phyloP scores from a whole-genome alignment of 1,140 invertebrate species.

The Heliconius eleuchia region DNA sequence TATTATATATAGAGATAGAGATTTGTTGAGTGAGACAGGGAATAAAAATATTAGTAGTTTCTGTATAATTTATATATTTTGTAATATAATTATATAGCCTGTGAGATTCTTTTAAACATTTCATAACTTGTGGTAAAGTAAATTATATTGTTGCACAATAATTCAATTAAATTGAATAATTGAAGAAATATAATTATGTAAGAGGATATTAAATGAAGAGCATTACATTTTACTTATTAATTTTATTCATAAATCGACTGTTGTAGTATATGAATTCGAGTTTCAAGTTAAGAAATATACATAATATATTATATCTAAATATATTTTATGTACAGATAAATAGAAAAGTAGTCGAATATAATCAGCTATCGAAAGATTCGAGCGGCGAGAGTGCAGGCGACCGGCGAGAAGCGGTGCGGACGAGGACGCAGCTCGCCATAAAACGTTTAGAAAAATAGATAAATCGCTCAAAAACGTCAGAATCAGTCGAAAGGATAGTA shows the following conservation, averaged over 20 bases:
- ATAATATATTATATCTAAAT: conserved; percentile 81
- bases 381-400: conserved; percentile 79
- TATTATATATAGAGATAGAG: no score
- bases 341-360: conserved; percentile 80
- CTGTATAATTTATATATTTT: conserved; percentile 4
- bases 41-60: conserved; percentile 3
- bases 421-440: conserved; percentile 77
- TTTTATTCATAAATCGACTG: conserved; percentile 79
- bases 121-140: not conserved
- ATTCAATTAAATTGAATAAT: not conserved
- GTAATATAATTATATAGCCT: not conserved
- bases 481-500: conserved; percentile 77
- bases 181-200: conserved; percentile 1
- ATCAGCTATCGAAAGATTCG: conserved; percentile 78
- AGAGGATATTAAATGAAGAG: conserved; percentile 8
- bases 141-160: not conserved
- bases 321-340: conserved; percentile 81
- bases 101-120: not conserved
- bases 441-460: conserved; percentile 81
- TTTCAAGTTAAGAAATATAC: conserved; percentile 80
- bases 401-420: conserved; percentile 76
- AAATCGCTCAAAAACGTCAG: conserved; percentile 81
- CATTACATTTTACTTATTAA: conserved; percentile 37
- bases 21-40: not conserved
- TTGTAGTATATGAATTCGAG: conserved; percentile 80